These are phyloP conservation scores for Antheraea pernyi DNA, from an alignment of 1,140 invertebrate genomes.

Conservation along the genomic window DNA sequence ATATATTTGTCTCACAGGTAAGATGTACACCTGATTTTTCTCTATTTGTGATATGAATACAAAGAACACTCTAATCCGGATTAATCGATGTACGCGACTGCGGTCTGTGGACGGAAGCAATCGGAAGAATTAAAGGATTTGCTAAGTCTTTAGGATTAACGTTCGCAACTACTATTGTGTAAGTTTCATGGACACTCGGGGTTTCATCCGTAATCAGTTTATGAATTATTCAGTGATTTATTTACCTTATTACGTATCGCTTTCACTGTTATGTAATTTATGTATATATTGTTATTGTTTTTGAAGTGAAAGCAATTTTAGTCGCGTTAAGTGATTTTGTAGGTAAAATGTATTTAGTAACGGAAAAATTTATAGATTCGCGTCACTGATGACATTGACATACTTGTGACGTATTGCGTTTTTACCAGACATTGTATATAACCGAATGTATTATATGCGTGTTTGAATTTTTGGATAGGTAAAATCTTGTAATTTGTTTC, in stretches of 20 bases:
- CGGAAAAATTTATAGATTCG: too few relatives aligned
- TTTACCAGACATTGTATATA: too few relatives aligned
- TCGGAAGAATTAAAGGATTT: conserved; percentile 54
- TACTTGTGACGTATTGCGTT: too few relatives aligned
- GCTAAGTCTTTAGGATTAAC: conserved; percentile 41
- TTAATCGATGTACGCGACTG: conserved; percentile 37
- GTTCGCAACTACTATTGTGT: conserved; percentile 27
- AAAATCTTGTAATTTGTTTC: too few relatives aligned
- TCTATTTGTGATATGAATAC: conserved; percentile 6
- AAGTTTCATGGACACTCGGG: conserved; percentile 14
- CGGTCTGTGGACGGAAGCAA: conserved; percentile 27
- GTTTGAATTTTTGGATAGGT: too few relatives aligned
- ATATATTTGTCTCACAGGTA: too few relatives aligned
- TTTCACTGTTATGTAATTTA: neutral
- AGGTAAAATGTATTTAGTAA: too few relatives aligned
- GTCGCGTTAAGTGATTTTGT: too few relatives aligned
- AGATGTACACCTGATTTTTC: neutral
- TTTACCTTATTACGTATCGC: neutral
- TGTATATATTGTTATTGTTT: neutral
- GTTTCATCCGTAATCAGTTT: neutral
- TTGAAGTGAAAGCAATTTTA: neutral
- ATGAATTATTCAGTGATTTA: conserved; percentile 4
- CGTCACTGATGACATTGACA: too few relatives aligned
- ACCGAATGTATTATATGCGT: too few relatives aligned
- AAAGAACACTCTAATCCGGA: conserved; percentile 53